phyloP scores from a whole-genome alignment of 2,113 vertebrate species.

The Polypterus senegalus region DNA sequence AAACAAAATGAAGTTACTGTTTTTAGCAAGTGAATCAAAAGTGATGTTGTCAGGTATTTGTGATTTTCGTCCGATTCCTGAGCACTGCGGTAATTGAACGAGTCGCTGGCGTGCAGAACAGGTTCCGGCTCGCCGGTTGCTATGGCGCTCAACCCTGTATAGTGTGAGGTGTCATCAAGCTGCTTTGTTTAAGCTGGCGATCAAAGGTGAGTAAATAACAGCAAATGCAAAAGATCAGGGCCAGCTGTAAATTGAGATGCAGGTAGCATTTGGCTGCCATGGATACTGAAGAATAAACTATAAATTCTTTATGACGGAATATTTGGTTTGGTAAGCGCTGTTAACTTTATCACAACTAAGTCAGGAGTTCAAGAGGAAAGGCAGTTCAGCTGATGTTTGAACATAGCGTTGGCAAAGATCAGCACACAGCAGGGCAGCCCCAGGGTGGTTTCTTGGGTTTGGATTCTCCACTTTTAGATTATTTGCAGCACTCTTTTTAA shows the following conservation, averaged over 20 bases:
- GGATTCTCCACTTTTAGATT: too few relatives aligned
- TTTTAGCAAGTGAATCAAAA: constrained; percentile 59
- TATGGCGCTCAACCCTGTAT: constrained; percentile 43
- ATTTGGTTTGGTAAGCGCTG: constrained; percentile 39
- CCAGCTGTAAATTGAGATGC: constrained; percentile 51
- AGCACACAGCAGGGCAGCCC: too few relatives aligned
- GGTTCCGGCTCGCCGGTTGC: constrained; percentile 74
- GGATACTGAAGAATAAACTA: constrained; percentile 53
- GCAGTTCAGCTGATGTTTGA: too few relatives aligned
- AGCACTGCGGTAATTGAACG: constrained; percentile 55
- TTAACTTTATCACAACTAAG: constrained; percentile 15
- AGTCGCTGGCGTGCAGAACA: constrained; percentile 49
- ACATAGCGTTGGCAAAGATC: too few relatives aligned
- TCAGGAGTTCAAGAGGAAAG: too few relatives aligned
- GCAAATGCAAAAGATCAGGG: constrained; percentile 45
- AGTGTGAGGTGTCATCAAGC: constrained; percentile 51
- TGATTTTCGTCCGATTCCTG: constrained; percentile 51
- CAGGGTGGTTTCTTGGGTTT: too few relatives aligned
- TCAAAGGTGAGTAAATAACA: constrained; percentile 68
- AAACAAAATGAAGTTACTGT: constrained; percentile 59
- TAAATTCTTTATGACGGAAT: constrained; percentile 49
- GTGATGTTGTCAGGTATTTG: constrained; percentile 27
- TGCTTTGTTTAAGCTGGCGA: constrained; percentile 57
- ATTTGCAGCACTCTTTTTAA: too few relatives aligned
- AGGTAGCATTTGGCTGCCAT: constrained; percentile 50